Conservation (phyloP, 2,888 invertebrate species). For the Hydroisotoma schaefferi region DNA sequence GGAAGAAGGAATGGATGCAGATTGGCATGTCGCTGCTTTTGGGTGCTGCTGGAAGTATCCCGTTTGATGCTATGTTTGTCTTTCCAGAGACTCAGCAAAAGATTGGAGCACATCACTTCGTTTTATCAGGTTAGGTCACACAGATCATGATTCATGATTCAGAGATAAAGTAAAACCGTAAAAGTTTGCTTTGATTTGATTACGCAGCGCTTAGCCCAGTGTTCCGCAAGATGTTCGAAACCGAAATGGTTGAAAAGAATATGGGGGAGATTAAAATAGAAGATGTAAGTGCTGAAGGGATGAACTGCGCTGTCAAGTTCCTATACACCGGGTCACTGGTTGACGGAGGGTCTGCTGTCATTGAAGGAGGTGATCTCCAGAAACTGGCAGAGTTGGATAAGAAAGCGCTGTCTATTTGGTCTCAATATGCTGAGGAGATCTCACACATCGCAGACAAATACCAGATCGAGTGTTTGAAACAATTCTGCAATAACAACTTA, state of each 20-base stretch:
- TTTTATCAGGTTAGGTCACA: too few relatives aligned
- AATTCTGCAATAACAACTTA: neutral
- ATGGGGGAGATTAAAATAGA: neutral
- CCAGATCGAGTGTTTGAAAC: neutral
- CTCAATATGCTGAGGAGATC: constrained; percentile 6
- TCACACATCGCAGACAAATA: neutral
- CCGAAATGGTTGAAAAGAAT: neutral
- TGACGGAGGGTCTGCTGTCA: neutral
- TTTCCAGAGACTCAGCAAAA: too few relatives aligned
- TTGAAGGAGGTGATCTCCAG: neutral
- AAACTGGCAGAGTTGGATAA: too few relatives aligned
- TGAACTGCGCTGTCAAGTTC: neutral
- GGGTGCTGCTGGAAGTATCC: too few relatives aligned
- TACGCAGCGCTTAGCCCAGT: constrained; percentile 3
- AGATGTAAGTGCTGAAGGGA: neutral
- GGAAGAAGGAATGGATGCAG: too few relatives aligned
- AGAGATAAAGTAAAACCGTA: too few relatives aligned
- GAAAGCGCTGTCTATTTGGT: too few relatives aligned
- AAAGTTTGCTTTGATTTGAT: too few relatives aligned
- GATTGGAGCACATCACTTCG: too few relatives aligned
- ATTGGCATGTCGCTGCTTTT: too few relatives aligned
- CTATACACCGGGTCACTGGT: neutral
- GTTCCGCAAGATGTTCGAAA: constrained; percentile 5
- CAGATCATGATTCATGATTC: too few relatives aligned
- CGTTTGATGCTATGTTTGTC: too few relatives aligned